Evolutionary conservation across 1,140 invertebrate genomes (phyloP), one percentile per base, ranked within the genome.

Genomic region (Drosophila biarmipes): DNA sequence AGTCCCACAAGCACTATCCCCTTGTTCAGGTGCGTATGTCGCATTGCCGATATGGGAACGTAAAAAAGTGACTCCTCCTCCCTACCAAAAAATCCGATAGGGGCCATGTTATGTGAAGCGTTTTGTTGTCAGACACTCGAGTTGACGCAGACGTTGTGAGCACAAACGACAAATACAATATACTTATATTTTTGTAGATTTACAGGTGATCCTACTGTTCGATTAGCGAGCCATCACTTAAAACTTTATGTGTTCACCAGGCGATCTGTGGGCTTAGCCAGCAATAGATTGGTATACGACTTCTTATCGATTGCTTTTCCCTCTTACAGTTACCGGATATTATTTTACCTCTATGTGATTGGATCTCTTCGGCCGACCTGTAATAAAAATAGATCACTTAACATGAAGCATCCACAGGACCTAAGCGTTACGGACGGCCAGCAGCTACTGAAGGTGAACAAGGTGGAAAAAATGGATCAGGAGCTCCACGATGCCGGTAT

Each of bases 331-430:
- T 66, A 52, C 54, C 45, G 69, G 58, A 35, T 61, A 5, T 55
- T 12, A 29, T 51, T 69, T 40, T 69, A 68, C 78, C 69, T 56
- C 54, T 40, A 59, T 51, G 46, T 46, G 77, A 80, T 62, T 74
- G 81, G 81, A 53, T 48, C 63, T n/a, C 6, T 8, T 10, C 8
- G 42, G 10, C 8, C 14, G 14, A 40, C 19, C 34, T 61, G 42
- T 46, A 48, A 43, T 42, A 49, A 8, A 51, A 37, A n/a, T 42
- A 21, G 34, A 21, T 15, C 46, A 45, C 45, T 45, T 53, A 85
- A 45, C 43, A 86, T 86, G 82, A 86, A 86, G 62, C 82, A 87
- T 55, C 84, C 82, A n/a, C 82, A 86, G 66, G 82, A 86, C 75
- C 45, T 82, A 48, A 76, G 38, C 48, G 62, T 68, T 15, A 24